Conservation (phyloP, 1,140 invertebrate species). For the Polypedilum vanderplanki region DNA sequence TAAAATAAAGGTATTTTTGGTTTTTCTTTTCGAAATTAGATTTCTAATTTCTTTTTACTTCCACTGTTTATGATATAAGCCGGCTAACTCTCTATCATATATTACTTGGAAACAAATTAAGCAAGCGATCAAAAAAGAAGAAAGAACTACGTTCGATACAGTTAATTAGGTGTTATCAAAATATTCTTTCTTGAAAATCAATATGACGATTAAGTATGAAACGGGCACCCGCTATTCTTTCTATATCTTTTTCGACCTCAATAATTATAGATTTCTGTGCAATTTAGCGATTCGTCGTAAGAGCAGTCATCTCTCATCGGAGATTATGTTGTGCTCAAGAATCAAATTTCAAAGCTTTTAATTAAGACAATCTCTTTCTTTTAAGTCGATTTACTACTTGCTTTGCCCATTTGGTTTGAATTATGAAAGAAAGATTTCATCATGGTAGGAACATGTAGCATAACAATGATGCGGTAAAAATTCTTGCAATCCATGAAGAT, state of each 20-base stretch:
- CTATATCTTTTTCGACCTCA: too few species aligned
- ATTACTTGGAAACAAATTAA: too few species aligned
- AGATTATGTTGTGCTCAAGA: too few species aligned
- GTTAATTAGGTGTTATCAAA: conserved; percentile 10
- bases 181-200: not conserved
- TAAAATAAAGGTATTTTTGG: not conserved
- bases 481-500: not conserved
- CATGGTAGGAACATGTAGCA: not conserved
- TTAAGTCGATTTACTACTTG: too few species aligned
- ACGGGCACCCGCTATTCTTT: not conserved
- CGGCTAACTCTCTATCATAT: too few species aligned
- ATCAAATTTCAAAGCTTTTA: not conserved
- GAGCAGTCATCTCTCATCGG: too few species aligned
- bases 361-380: not conserved
- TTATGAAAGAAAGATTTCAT: too few species aligned
- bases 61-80: too few species aligned
- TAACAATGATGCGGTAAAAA: not conserved
- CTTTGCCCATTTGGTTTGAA: too few species aligned
- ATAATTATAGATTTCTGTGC: too few species aligned
- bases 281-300: too few species aligned
- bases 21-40: not conserved
- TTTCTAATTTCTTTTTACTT: conserved; percentile 5
- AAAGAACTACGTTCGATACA: not conserved
- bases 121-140: too few species aligned
- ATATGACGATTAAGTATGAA: not conserved